Evolutionary conservation across 2,113 vertebrate genomes (phyloP), one percentile per base, ranked within the genome.

Genomic region (Thunnus thynnus): DNA sequence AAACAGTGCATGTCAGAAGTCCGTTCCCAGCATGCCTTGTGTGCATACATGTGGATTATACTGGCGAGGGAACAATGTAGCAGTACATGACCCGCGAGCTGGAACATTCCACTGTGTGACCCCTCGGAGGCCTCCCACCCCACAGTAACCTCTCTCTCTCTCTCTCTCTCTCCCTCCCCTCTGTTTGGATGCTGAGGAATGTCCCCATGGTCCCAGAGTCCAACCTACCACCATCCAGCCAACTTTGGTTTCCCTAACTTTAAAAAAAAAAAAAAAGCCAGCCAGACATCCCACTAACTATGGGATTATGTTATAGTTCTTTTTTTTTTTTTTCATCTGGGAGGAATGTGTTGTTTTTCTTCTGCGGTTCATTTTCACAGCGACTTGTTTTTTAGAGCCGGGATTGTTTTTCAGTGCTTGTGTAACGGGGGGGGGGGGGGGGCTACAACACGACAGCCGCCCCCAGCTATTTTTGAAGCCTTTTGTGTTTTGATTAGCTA

Each of bases 51-150:
- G 88, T 89, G 92, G 91, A 92, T 91, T 91, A 92, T 65, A 71
- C 76, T 44, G 75, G 57, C 57, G 22, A 66, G 80, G 74, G 88
- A 89, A 92, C 89, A 92, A 89, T 86, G 84, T 77, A 68, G 63
- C 80, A 74, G 88, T 91, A 85, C 94, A 84, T 89, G 94, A 94
- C 92, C 89, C 69, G 20, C 27, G 52, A 90, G 81, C 83, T 86
- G 80, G 93, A 94, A 95, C 94, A 94, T 95, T 95, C 94, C 94
- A 81, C 25, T 70, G 77, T 55, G 78, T 94, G 92, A 93, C 86
- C 89, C 83, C 77, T 86, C 41, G 0, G 62, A 75, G 89, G 85
- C 92, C 89, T 86, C 83, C 81, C 75, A 44, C 78, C 72, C 88
- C 50, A 65, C 84, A 84, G 48, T 63, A 76, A 68, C 76, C 36